Conservation (phyloP, 2,888 invertebrate species). For the Flabesymbios commensalis region DNA sequence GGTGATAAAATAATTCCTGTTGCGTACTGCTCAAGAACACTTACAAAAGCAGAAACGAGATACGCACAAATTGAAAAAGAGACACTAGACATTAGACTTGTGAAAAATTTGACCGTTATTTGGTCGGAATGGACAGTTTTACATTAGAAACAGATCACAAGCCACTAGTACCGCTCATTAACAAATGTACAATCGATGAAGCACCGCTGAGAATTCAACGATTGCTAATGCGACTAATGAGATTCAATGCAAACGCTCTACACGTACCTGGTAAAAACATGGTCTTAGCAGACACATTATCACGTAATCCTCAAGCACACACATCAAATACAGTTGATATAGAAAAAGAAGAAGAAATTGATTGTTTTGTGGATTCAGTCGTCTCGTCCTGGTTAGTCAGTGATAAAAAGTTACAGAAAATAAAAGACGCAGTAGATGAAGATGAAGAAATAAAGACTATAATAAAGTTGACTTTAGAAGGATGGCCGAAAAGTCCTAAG, state of each 20-base stretch:
- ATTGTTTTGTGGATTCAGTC: neutral
- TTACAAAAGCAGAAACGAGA: slow-evolving; percentile 23
- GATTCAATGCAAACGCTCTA: slow-evolving; percentile 25
- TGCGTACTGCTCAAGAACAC: slow-evolving; percentile 26
- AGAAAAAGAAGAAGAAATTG: neutral
- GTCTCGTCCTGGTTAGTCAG: too few species aligned
- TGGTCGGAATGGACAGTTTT: neutral
- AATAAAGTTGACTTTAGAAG: slow-evolving; percentile 5
- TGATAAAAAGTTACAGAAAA: too few species aligned
- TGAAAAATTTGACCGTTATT: slow-evolving; percentile 19
- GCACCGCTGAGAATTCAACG: slow-evolving; percentile 36
- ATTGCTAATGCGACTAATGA: slow-evolving; percentile 35
- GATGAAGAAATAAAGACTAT: too few species aligned
- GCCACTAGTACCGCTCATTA: slow-evolving; percentile 28
- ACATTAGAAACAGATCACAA: slow-evolving; percentile 12
- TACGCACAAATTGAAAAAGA: slow-evolving; percentile 36
- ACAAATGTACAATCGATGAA: slow-evolving; percentile 22
- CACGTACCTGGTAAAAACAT: slow-evolving; percentile 30
- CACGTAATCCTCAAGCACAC: slow-evolving; percentile 13
- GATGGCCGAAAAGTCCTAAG: slow-evolving; percentile 27
- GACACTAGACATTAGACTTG: slow-evolving; percentile 25
- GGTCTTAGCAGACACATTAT: slow-evolving; percentile 30
- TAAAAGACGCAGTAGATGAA: too few species aligned
- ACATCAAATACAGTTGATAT: neutral
- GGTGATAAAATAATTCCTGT: slow-evolving; percentile 10